Percentiles rank a stretch among this genome's conserved stretches.
These are phyloP conservation scores for Atlantisia rogersi DNA, from an alignment of 2,113 vertebrate genomes.

Conservation along the genomic window DNA sequence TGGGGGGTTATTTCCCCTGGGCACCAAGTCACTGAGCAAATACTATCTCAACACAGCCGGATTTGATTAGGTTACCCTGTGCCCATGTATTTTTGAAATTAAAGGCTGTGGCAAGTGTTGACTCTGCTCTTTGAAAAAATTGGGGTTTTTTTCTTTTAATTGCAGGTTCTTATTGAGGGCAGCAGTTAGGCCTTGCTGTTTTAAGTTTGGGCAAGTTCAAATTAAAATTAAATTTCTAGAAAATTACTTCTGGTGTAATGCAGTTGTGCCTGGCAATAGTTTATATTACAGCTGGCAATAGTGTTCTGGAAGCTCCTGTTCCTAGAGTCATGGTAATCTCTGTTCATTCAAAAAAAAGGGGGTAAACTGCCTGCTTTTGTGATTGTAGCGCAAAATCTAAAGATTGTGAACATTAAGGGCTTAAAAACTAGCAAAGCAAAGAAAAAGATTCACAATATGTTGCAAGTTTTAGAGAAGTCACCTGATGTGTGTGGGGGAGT, in stretches of 20 bases:
- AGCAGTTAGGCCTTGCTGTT: not conserved
- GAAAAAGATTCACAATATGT: not conserved
- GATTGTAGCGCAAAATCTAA: not conserved
- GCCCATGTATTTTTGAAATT: not conserved
- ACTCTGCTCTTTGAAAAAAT: not conserved
- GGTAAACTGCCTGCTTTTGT: not conserved
- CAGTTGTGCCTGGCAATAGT: not conserved
- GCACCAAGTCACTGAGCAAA: not conserved
- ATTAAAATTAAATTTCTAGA: not conserved
- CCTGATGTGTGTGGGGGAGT: not conserved
- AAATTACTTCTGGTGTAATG: not conserved
- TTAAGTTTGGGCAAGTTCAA: not conserved
- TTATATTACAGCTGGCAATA: not conserved
- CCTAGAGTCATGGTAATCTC: not conserved
- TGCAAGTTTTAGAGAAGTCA: not conserved
- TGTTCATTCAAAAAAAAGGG: not conserved
- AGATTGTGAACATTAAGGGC: not conserved
- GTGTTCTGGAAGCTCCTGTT: rapidly evolving
- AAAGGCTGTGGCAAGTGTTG: not conserved
- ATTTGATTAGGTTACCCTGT: not conserved
- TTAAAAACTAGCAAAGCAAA: not conserved
- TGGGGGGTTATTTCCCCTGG: not conserved
- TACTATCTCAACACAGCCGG: not conserved
- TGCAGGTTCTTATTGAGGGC: not conserved
- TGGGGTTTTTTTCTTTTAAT: not conserved